Percentiles rank a stretch among this genome's conserved stretches.
phyloP scores from a whole-genome alignment of 2,888 invertebrate genomes.

The Steinernema carpocapsae region DNA sequence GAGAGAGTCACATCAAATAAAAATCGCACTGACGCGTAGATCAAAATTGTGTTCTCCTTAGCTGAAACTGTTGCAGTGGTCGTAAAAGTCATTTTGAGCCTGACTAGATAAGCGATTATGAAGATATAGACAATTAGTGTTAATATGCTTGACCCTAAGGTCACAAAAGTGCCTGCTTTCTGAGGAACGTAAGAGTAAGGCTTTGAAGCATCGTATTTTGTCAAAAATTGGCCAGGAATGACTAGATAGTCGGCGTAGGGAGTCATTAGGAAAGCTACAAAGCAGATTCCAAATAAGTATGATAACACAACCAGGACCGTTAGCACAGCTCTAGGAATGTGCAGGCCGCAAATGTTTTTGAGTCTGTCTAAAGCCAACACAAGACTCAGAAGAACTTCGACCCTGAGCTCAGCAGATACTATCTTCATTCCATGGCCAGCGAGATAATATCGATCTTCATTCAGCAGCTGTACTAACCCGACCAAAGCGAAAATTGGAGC shows the following conservation, averaged over 20 bases:
- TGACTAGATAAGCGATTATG: not conserved
- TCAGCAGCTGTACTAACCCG: not conserved
- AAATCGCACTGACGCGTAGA: not conserved
- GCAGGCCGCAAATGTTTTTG: not conserved
- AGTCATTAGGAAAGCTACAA: not conserved
- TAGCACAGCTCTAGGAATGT: not conserved
- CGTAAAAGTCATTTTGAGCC: not conserved
- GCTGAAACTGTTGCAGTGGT: too few species aligned
- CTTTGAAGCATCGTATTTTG: not conserved
- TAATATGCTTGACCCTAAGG: not conserved
- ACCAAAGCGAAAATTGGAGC: not conserved
- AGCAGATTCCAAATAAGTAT: not conserved
- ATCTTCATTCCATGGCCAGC: not conserved
- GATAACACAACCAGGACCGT: not conserved
- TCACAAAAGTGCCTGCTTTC: not conserved
- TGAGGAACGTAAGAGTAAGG: not conserved
- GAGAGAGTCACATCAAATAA: not conserved
- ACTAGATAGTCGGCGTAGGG: constrained; percentile 7
- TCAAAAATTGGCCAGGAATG: not conserved
- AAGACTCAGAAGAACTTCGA: constrained; percentile 1
- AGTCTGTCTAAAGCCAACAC: constrained; percentile 8
- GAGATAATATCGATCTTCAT: not conserved
- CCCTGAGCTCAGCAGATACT: not conserved
- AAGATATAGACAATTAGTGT: not conserved
- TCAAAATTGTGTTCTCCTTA: not conserved